A percentile compares a stretch with the other conserved stretches of the same genome.
Evolutionary conservation across 2,113 vertebrate genomes (phyloP).

Genomic region (Tympanuchus pallidicinctus): DNA sequence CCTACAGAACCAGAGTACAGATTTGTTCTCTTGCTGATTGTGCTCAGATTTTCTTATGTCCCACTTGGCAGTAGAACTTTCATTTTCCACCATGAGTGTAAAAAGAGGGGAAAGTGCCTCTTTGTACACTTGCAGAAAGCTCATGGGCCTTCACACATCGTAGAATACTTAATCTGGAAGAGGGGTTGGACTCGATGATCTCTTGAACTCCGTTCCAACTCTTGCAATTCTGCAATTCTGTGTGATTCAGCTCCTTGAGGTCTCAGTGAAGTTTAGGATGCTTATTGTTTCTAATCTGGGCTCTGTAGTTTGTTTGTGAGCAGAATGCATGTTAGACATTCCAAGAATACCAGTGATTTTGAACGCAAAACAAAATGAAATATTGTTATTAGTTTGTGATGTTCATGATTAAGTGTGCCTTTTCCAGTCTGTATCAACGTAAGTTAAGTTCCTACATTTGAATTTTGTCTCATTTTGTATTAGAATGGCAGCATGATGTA

Average conservation of each 20-base stretch:
- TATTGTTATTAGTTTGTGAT: slow-evolving; percentile 11
- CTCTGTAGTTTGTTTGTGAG: slow-evolving; percentile 32
- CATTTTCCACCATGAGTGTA: slow-evolving; percentile 43
- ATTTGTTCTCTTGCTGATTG: slow-evolving; percentile 4
- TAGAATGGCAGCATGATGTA: background rate
- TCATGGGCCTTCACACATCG: background rate
- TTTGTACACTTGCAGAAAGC: background rate
- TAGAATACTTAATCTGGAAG: too few relatives aligned
- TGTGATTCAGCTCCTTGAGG: background rate
- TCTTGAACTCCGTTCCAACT: too few relatives aligned
- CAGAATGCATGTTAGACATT: background rate
- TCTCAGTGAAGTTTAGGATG: background rate
- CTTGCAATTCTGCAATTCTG: too few relatives aligned
- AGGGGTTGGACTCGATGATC: too few relatives aligned
- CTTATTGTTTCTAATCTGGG: background rate
- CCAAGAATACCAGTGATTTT: background rate
- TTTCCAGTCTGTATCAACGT: background rate
- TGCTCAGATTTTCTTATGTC: slow-evolving; percentile 47
- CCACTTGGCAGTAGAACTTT: slow-evolving; percentile 40
- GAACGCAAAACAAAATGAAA: background rate
- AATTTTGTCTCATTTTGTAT: background rate
- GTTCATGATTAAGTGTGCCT: background rate
- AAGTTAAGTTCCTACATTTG: background rate
- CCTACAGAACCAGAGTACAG: slow-evolving; percentile 42
- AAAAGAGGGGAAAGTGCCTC: background rate